Evolutionary conservation across 2,113 vertebrate species (phyloP).

Genomic region (Grus americana): DNA sequence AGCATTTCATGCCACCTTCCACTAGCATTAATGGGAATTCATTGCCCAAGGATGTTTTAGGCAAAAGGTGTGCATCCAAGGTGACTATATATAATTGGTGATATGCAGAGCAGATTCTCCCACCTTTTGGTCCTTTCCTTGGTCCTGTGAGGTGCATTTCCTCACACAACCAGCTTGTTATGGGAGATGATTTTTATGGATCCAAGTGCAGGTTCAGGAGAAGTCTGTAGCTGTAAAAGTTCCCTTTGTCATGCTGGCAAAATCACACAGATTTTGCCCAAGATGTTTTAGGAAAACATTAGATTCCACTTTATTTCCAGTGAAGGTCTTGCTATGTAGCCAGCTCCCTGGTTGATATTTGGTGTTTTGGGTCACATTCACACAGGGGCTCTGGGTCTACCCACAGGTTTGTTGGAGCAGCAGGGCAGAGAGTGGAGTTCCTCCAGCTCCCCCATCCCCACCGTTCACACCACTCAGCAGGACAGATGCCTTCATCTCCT

Average conservation of each 20-base stretch:
- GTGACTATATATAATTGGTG: background rate
- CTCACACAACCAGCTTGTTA: background rate
- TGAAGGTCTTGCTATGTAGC: background rate
- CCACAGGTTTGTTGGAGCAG: background rate
- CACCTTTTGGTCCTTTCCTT: background rate
- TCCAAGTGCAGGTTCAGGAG: background rate
- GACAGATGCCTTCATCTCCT: background rate
- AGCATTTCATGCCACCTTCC: background rate
- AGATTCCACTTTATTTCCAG: background rate
- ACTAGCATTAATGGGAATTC: background rate
- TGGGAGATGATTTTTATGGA: background rate
- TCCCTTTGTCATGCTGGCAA: background rate
- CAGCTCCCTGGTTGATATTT: background rate
- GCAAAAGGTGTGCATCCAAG: background rate
- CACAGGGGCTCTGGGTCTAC: background rate
- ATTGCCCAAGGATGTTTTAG: background rate
- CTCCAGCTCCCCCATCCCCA: background rate
- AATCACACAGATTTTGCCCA: background rate
- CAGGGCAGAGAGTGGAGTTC: background rate
- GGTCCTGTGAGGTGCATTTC: background rate
- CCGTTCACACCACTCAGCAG: fast-evolving
- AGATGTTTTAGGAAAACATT: background rate
- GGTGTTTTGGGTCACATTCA: background rate
- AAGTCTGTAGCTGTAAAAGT: background rate
- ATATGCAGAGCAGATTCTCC: background rate